Evolutionary conservation across 2,888 invertebrate species (phyloP).

Genomic region (Oeneis ivallda): DNA sequence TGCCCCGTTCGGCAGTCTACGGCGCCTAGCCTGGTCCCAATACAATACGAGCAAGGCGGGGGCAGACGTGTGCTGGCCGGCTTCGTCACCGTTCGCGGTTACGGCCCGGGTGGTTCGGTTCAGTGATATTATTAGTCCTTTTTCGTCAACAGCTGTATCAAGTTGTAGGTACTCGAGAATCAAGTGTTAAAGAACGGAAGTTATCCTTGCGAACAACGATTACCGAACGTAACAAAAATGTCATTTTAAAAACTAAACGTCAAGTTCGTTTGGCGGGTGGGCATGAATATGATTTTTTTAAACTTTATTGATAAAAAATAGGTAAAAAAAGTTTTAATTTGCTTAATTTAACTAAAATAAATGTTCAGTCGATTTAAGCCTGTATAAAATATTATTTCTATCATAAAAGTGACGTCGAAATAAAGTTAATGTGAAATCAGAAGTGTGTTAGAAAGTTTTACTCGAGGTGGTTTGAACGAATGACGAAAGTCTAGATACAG

Average conservation of each 20-base stretch:
- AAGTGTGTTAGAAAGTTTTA: constrained; percentile 21
- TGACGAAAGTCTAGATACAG: constrained; percentile 19
- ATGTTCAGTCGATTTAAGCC: not conserved
- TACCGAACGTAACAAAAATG: constrained; percentile 59
- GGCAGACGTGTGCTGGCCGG: constrained; percentile 39
- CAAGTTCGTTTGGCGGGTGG: constrained; percentile 20
- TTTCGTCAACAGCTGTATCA: constrained; percentile 64
- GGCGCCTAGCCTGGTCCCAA: constrained; percentile 43
- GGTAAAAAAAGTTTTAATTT: not conserved
- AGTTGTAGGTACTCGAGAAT: constrained; percentile 57
- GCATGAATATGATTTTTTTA: not conserved
- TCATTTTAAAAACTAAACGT: constrained; percentile 46
- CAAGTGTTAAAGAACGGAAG: constrained; percentile 63
- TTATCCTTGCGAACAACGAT: constrained; percentile 49
- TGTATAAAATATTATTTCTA: not conserved
- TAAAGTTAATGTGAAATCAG: constrained; percentile 20
- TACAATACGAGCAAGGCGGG: constrained; percentile 46
- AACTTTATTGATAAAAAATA: not conserved
- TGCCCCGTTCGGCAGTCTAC: constrained; percentile 30
- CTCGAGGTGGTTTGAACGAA: constrained; percentile 6
- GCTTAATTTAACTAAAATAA: not conserved
- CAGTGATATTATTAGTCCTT: constrained; percentile 18
- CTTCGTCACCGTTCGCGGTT: constrained; percentile 26
- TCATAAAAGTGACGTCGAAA: constrained; percentile 25
- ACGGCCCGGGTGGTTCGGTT: constrained; percentile 11